Evolutionary conservation across 2,888 invertebrate species (phyloP).

Genomic region (Creontiades dilutus): DNA sequence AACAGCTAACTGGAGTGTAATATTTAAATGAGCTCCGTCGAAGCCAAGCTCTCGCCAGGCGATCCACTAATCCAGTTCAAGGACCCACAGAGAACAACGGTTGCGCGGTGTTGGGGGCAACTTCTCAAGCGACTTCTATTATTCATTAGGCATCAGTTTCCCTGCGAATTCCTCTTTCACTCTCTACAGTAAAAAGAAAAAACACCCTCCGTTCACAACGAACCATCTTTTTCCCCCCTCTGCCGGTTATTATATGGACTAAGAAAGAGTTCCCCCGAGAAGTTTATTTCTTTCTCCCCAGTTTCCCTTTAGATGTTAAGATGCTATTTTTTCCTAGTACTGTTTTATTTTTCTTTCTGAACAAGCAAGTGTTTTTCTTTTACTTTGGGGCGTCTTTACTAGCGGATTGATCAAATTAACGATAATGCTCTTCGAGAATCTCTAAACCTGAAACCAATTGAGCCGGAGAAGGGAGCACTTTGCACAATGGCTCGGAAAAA

Average conservation of each 20-base stretch:
- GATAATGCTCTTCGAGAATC: slow-evolving; percentile 15
- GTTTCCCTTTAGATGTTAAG: slow-evolving; percentile 2
- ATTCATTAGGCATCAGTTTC: slow-evolving; percentile 12
- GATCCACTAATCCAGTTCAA: slow-evolving; percentile 54
- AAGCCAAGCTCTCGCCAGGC: slow-evolving; percentile 29
- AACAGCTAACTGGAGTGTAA: slow-evolving; percentile 55
- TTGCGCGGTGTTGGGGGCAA: neutral
- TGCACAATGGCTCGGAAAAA: slow-evolving; percentile 5
- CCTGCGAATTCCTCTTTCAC: slow-evolving; percentile 45
- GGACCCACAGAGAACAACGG: slow-evolving; percentile 33
- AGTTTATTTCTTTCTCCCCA: neutral
- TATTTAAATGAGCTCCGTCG: slow-evolving; percentile 60
- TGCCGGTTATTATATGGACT: neutral
- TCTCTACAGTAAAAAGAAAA: neutral
- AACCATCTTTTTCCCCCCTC: slow-evolving; percentile 4
- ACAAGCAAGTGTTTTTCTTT: neutral
- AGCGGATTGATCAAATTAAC: slow-evolving; percentile 16
- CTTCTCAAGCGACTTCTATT: slow-evolving; percentile 20
- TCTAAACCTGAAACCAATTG: slow-evolving; percentile 26
- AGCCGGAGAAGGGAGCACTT: neutral
- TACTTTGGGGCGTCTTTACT: slow-evolving; percentile 4
- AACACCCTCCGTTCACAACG: neutral
- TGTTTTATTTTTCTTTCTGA: slow-evolving; percentile 1
- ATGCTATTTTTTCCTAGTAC: slow-evolving; percentile 19
- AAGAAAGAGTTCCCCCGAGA: neutral